A percentile compares a stretch with the other conserved stretches of the same genome.
Evolutionary conservation across 2,888 invertebrate genomes (phyloP).

Genomic region (Corbicula japonica): DNA sequence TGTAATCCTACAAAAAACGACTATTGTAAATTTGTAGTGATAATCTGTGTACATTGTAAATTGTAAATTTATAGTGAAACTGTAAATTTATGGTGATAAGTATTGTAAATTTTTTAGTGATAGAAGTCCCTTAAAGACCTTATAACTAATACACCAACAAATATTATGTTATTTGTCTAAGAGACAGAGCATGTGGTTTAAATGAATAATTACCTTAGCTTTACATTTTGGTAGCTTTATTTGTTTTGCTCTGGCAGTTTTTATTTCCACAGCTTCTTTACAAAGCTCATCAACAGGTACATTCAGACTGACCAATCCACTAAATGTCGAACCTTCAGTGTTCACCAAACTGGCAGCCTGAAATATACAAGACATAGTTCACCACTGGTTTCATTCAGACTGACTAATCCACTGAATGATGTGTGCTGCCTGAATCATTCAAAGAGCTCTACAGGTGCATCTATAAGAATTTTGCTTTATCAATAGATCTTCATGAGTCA

Average conservation of each 20-base stretch:
- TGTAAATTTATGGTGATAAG: neutral
- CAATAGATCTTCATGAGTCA: no score
- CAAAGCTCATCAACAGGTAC: conserved; percentile 74
- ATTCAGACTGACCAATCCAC: conserved; percentile 77
- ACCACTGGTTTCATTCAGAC: no score
- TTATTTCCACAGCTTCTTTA: conserved; percentile 54
- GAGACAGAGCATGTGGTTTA: no score
- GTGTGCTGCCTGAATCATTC: no score
- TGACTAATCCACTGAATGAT: no score
- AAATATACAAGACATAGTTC: no score
- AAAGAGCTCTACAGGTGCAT: no score
- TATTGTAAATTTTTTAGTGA: neutral
- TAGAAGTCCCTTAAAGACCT: no score
- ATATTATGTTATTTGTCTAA: no score
- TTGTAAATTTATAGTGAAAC: neutral
- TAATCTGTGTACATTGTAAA: neutral
- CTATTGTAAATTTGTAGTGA: neutral
- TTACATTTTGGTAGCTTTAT: conserved; percentile 51
- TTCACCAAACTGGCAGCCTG: conserved; percentile 79
- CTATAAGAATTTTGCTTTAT: no score
- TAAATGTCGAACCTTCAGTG: conserved; percentile 64
- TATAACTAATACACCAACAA: no score
- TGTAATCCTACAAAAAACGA: conserved; percentile 47
- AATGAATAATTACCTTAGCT: conserved; percentile 34
- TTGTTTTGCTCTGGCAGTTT: conserved; percentile 62